Evolutionary conservation across 2,797 vertebrate species (phyloP), one percentile per base, ranked within the genome.

Genomic region (Aulostomus chinensis): DNA sequence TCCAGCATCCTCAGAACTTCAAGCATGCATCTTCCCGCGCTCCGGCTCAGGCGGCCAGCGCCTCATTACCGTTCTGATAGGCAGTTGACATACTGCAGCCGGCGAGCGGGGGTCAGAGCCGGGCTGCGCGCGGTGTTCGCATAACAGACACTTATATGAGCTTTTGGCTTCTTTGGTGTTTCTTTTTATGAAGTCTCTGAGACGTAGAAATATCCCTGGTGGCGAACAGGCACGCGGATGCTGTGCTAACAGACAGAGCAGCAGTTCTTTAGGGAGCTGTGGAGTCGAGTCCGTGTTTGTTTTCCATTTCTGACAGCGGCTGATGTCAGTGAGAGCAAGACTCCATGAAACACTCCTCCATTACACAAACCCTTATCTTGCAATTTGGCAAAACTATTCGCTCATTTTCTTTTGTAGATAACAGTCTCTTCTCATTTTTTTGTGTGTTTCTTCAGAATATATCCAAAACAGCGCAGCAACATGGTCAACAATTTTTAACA

Each of bases 11-110:
- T 63, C 78, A 80, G 58, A 78, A 68, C 70, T 72, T 55, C 17
- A 52, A 65, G 72, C 62, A 84, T 61, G 75, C 59, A 24, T 47
- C 15, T 5, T 35, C 48, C 45, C 9, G 32, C 39, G 57, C 59
- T 58, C 60, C 4, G 36, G 68, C 15, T 68, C 18, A 46, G 1
- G 54, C 70, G 62, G 55, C 79, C 83, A 49, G 41, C 83, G 78
- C 86, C 81, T 86, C 73, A 75, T 88, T 87, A 85, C 26, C 76
- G 78, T 84, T 83, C 80, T 83, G 69, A 34, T 48, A 38, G 54
- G 33, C 54, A 63, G 81, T 86, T 85, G 85, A 69, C 83, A 83
- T 83, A 49, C 7, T 65, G 37, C 35, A 35, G 15, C 32, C 12
- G 0, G 7, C 2, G 11, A 24, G 54, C 39, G 9, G 12, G 26